Evolutionary conservation across 2,113 vertebrate genomes (phyloP).

Genomic region (Chionis minor): DNA sequence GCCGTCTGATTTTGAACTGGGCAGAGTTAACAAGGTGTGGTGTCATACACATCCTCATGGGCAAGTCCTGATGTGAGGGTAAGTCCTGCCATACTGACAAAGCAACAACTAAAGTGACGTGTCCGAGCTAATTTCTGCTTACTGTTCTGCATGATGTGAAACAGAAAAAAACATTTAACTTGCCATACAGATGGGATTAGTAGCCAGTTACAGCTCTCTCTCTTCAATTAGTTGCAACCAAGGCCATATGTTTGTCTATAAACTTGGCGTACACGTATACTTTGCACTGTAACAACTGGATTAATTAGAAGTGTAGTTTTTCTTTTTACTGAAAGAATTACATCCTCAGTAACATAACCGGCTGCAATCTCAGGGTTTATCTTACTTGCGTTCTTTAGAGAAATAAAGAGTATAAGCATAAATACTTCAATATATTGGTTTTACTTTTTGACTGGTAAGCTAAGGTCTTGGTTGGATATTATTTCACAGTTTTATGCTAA

Average conservation of each 20-base stretch:
- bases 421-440: neutral
- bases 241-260: neutral
- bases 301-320: neutral
- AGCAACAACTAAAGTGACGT: too few species aligned
- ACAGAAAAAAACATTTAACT: neutral
- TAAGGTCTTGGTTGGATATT: neutral
- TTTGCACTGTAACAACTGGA: neutral
- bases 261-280: neutral
- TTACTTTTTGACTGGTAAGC: neutral
- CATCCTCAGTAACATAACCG: neutral
- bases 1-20: neutral
- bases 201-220: neutral
- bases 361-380: neutral
- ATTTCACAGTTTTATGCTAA: neutral
- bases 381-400: neutral
- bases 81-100: neutral
- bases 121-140: neutral
- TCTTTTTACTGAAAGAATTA: neutral
- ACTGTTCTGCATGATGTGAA: neutral
- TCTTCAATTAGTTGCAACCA: neutral
- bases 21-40: neutral
- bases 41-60: neutral
- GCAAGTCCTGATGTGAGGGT: too few species aligned
- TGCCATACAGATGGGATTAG: too few species aligned
- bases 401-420: neutral